A percentile compares a stretch with the other conserved stretches of the same genome.
phyloP scores from a whole-genome alignment of 2,113 vertebrate genomes.

The Blennius ocellaris region DNA sequence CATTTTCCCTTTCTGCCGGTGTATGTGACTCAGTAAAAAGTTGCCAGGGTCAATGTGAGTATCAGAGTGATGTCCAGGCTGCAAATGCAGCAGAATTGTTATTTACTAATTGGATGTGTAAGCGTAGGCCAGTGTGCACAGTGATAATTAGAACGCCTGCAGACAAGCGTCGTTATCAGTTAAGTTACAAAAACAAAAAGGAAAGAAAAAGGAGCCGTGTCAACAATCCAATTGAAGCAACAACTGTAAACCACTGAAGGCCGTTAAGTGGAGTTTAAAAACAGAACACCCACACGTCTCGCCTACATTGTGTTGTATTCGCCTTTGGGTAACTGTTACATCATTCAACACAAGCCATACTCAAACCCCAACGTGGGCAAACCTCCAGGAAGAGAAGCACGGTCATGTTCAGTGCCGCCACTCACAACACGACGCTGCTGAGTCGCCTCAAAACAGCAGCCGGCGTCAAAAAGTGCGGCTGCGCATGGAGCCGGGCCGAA shows the following conservation, averaged over 20 bases:
- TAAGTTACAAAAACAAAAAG: no score
- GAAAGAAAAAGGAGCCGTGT: no score
- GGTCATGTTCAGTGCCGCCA: constrained; percentile 30
- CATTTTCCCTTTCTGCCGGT: no score
- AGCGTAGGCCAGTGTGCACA: no score
- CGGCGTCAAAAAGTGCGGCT: not conserved
- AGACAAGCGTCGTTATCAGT: no score
- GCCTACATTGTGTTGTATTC: constrained; percentile 17
- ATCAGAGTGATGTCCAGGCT: no score
- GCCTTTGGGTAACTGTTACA: constrained; percentile 37
- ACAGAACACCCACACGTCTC: constrained; percentile 40
- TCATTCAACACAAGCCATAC: constrained; percentile 26
- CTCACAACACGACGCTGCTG: constrained; percentile 17
- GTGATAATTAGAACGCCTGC: no score
- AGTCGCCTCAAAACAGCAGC: constrained; percentile 26
- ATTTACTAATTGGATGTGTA: no score
- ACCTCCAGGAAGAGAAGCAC: constrained; percentile 51
- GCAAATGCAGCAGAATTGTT: no score
- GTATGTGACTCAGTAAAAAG: no score
- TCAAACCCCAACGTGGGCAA: constrained; percentile 39
- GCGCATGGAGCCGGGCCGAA: not conserved
- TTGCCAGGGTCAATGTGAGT: no score
- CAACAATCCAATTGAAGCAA: constrained; percentile 14
- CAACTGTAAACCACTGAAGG: constrained; percentile 6
- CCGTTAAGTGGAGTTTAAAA: constrained; percentile 31